These are phyloP conservation scores for Seriola quinqueradiata DNA, from an alignment of 2,113 vertebrate species.

Conservation along the genomic window DNA sequence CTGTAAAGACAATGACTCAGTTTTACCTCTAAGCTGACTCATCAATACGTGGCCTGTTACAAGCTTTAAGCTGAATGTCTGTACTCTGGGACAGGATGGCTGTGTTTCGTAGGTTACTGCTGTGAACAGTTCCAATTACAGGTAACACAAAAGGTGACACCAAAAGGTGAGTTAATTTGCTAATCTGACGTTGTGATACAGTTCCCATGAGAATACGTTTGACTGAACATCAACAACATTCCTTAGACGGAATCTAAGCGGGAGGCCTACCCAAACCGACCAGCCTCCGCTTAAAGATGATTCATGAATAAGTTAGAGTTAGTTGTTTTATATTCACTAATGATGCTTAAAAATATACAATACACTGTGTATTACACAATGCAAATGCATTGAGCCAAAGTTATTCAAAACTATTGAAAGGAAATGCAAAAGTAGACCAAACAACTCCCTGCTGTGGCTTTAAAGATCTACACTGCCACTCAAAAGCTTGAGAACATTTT, in stretches of 20 bases:
- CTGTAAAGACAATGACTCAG: too few relatives aligned
- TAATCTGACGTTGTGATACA: not conserved
- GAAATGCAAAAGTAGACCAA: not conserved
- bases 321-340: not conserved
- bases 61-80: too few relatives aligned
- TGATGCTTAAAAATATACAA: not conserved
- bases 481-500: not conserved
- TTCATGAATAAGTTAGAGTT: too few relatives aligned
- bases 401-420: not conserved
- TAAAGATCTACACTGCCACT: not conserved
- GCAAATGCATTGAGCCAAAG: not conserved
- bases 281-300: not conserved
- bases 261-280: too few relatives aligned
- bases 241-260: too few relatives aligned
- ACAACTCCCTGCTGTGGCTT: not conserved
- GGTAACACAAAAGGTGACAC: too few relatives aligned
- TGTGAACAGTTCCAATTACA: too few relatives aligned
- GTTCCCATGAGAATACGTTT: not conserved
- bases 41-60: too few relatives aligned
- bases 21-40: too few relatives aligned
- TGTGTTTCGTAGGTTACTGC: not conserved
- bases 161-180: not conserved
- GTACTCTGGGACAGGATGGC: not conserved
- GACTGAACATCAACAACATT: not conserved
- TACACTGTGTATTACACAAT: not conserved